Evolutionary conservation across 2,797 vertebrate species (phyloP).

Genomic region (Cetoscarus ocellatus): DNA sequence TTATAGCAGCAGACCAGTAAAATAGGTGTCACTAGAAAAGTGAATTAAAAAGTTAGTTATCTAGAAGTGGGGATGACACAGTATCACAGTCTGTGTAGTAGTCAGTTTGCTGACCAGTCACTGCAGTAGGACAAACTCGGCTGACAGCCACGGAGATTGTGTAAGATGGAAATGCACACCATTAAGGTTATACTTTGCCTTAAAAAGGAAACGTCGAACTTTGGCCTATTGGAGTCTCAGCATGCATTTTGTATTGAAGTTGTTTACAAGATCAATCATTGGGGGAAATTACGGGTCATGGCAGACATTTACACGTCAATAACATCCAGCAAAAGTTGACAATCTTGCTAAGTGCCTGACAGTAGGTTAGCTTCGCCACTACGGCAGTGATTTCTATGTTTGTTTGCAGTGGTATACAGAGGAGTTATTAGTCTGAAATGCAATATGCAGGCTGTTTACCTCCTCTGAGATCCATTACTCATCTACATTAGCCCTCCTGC

Average conservation of each 20-base stretch:
- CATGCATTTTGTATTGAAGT: no score
- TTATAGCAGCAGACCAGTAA: no score
- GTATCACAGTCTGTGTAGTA: not conserved
- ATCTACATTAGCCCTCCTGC: not conserved
- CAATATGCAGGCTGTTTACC: not conserved
- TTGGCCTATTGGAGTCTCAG: not conserved
- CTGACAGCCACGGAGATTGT: constrained; percentile 14
- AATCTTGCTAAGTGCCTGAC: not conserved
- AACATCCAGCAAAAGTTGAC: constrained; percentile 10
- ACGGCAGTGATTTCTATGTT: constrained; percentile 2
- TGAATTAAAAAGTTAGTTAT: not conserved
- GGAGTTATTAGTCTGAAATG: no score
- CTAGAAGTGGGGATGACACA: not conserved
- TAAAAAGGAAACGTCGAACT: not conserved
- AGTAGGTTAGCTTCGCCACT: not conserved
- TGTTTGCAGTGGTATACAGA: not conserved
- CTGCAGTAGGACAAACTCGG: constrained; percentile 4
- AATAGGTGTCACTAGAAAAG: not conserved
- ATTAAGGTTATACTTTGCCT: not conserved
- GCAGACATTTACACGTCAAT: not conserved
- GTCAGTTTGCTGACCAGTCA: constrained; percentile 3
- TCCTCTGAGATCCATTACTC: not conserved
- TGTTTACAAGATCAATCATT: no score
- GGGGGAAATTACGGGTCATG: not conserved
- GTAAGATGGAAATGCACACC: not conserved